These are phyloP conservation scores for Pica pica DNA, from an alignment of 2,113 vertebrate species.

Conservation along the genomic window DNA sequence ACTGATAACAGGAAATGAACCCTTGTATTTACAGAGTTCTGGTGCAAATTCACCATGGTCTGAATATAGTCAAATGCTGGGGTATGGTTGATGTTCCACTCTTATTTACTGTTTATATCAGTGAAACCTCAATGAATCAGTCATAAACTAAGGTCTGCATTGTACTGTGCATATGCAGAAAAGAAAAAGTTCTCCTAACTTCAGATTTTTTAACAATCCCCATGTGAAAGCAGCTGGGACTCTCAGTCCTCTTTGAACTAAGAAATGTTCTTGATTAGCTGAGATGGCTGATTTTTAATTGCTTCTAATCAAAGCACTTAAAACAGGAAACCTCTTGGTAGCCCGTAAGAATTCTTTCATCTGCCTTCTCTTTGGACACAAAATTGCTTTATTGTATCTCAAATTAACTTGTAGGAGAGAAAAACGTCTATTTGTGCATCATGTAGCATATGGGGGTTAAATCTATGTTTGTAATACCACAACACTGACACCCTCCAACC, in stretches of 20 bases:
- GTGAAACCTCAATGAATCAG: background rate
- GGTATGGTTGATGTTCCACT: background rate
- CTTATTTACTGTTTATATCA: background rate
- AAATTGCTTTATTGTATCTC: background rate
- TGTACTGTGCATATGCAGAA: background rate
- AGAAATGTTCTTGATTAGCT: background rate
- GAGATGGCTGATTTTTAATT: background rate
- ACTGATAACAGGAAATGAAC: background rate
- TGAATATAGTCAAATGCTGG: background rate
- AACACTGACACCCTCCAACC: background rate
- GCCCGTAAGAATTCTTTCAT: background rate
- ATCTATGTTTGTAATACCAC: background rate
- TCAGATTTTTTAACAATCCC: background rate
- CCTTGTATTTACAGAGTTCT: background rate
- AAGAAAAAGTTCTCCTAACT: background rate
- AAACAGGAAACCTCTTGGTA: background rate
- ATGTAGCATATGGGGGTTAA: background rate
- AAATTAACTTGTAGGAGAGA: background rate
- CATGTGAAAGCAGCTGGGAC: background rate
- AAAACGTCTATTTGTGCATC: background rate
- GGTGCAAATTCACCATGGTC: background rate
- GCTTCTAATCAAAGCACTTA: background rate
- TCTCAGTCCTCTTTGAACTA: background rate
- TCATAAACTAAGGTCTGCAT: background rate
- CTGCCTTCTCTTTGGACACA: background rate